Conservation (phyloP, 30 jellyfish, hydroid and myxozoan genomes). For the Rhopilema esculentum region DNA sequence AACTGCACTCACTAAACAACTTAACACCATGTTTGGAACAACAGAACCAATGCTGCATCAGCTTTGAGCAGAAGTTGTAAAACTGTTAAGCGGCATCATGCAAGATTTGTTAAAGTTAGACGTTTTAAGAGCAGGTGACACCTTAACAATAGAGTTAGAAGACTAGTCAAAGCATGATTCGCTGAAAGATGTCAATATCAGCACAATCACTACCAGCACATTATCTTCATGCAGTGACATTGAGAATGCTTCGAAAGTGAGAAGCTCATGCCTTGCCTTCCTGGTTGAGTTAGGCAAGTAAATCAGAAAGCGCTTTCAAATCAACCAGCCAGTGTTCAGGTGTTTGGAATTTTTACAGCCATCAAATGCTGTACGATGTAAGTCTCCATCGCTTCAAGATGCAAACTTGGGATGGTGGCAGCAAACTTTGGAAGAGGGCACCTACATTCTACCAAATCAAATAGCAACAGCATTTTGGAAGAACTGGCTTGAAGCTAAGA, state of each 20-base stretch:
- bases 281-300: conserved; percentile 42
- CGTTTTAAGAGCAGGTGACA: conserved; percentile 26
- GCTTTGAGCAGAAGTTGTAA: conserved; percentile 13
- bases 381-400: no score
- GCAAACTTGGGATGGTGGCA: no score
- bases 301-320: no score
- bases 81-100: conserved; percentile 34
- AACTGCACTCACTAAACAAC: conserved; percentile 30
- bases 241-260: no score
- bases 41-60: conserved; percentile 61
- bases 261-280: conserved; percentile 54
- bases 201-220: conserved; percentile 40
- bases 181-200: conserved; percentile 28
- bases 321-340: no score
- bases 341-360: no score
- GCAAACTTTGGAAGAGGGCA: no score
- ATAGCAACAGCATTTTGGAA: no score
- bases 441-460: no score
- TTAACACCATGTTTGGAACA: conserved; percentile 53
- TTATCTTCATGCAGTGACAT: conserved; percentile 26
- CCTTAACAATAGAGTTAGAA: conserved; percentile 44
- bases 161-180: conserved; percentile 1
- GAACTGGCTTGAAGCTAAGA: no score
- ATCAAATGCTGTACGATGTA: no score
- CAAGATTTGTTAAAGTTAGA: conserved; percentile 18